A percentile compares a stretch with the other conserved stretches of the same genome.
phyloP scores from a whole-genome alignment of 2,113 vertebrate genomes.

The Indicator indicator region DNA sequence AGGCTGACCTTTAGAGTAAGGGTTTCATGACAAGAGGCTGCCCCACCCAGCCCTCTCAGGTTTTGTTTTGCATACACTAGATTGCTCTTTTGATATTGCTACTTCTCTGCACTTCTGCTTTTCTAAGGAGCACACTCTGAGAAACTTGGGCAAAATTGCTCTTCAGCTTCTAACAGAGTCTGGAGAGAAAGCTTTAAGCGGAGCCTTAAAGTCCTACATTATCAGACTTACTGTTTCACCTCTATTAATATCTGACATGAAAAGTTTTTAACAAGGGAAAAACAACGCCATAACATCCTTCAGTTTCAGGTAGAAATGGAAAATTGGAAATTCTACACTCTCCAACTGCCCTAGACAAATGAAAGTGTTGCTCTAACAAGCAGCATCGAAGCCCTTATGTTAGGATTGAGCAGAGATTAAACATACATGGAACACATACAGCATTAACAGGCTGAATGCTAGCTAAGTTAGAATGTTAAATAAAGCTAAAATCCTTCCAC shows the following conservation, averaged over 20 bases:
- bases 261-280: background rate
- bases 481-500: background rate
- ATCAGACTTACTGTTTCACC: background rate
- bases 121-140: background rate
- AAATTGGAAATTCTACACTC: background rate
- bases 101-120: background rate
- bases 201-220: background rate
- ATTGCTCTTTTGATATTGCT: background rate
- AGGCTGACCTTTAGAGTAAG: conserved; percentile 39
- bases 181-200: background rate
- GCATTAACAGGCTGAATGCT: background rate
- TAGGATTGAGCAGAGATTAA: background rate
- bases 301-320: background rate
- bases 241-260: fast-evolving
- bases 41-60: background rate
- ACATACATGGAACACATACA: background rate
- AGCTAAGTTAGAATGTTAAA: background rate
- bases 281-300: background rate
- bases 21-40: conserved; percentile 53
- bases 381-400: background rate
- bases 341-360: background rate
- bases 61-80: background rate
- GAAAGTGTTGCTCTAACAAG: background rate
- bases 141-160: background rate
- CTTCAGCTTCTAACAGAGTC: background rate